phyloP scores from a whole-genome alignment of 1,140 invertebrate species.

The Drosophila kepulauana region DNA sequence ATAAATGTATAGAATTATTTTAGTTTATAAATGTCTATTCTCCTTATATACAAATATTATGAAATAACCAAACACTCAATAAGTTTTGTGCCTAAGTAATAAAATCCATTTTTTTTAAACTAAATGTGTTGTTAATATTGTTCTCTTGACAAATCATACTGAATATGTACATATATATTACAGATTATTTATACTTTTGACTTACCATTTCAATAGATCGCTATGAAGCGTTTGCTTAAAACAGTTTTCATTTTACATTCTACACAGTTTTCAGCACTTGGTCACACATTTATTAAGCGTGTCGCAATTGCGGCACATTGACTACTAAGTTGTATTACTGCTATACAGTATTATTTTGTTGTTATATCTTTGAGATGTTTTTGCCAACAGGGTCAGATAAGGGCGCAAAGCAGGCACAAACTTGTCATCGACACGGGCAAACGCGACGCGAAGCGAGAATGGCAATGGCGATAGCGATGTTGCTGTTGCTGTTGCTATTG shows the following conservation, averaged over 20 bases:
- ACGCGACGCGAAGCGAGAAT: slow-evolving; percentile 59
- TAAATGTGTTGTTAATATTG: no score
- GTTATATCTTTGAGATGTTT: slow-evolving; percentile 32
- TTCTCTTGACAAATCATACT: no score
- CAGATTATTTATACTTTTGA: slow-evolving; percentile 2
- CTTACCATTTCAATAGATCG: slow-evolving; percentile 40
- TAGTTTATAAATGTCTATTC: no score
- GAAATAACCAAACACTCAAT: no score
- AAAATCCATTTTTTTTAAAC: no score
- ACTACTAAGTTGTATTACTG: slow-evolving; percentile 26
- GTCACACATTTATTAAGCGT: slow-evolving; percentile 33
- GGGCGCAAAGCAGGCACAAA: slow-evolving; percentile 45
- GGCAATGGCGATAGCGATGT: slow-evolving; percentile 46
- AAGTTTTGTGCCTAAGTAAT: no score
- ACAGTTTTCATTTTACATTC: slow-evolving; percentile 26
- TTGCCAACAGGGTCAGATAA: slow-evolving; percentile 52
- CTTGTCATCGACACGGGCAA: slow-evolving; percentile 46
- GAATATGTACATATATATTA: no score
- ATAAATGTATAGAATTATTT: no score
- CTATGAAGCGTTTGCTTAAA: not conserved
- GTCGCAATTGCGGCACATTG: slow-evolving; percentile 42
- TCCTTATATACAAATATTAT: no score
- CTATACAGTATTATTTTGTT: slow-evolving; percentile 38
- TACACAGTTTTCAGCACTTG: slow-evolving; percentile 58
- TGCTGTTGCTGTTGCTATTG: slow-evolving; percentile 25